Conservation (phyloP, 2,797 vertebrate species). For the Sebastes alutus region DNA sequence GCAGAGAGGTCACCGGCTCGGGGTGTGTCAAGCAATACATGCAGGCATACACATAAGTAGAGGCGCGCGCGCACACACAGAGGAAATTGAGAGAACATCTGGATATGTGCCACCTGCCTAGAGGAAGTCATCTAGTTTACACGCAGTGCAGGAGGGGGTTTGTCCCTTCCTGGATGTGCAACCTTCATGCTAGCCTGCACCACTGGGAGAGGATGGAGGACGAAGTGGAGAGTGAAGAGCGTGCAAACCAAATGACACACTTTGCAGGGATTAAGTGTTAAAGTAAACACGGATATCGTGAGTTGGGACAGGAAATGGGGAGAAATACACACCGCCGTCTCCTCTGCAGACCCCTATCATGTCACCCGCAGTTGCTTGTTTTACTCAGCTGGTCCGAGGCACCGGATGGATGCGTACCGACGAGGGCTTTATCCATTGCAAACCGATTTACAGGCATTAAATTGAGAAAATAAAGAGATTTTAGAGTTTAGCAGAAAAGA, state of each 20-base stretch:
- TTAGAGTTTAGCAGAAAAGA: neutral
- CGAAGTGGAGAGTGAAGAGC: slow-evolving; percentile 77
- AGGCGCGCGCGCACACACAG: slow-evolving; percentile 15
- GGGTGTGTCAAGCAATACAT: slow-evolving; percentile 68
- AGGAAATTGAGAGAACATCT: slow-evolving; percentile 82
- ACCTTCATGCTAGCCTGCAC: slow-evolving; percentile 77
- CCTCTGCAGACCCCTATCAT: slow-evolving; percentile 50
- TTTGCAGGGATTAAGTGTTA: slow-evolving; percentile 76
- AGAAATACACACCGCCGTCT: slow-evolving; percentile 57
- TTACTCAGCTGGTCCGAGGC: slow-evolving; percentile 52
- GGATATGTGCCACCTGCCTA: slow-evolving; percentile 81
- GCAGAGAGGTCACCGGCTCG: slow-evolving; percentile 70
- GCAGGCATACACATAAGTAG: slow-evolving; percentile 57
- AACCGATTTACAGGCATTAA: slow-evolving; percentile 25
- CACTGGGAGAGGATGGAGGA: slow-evolving; percentile 76
- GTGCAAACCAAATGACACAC: slow-evolving; percentile 80
- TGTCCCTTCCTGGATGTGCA: slow-evolving; percentile 80
- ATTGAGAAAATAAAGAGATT: neutral
- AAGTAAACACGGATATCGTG: slow-evolving; percentile 77
- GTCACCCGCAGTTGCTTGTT: slow-evolving; percentile 65
- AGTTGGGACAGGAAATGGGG: slow-evolving; percentile 66
- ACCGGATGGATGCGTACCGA: slow-evolving; percentile 41
- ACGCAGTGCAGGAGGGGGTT: slow-evolving; percentile 69
- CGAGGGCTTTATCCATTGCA: slow-evolving; percentile 17
- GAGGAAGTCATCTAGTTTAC: slow-evolving; percentile 85